Evolutionary conservation across 2,797 vertebrate genomes (phyloP), one percentile per base, ranked within the genome.

Genomic region (Taenioides sp.): DNA sequence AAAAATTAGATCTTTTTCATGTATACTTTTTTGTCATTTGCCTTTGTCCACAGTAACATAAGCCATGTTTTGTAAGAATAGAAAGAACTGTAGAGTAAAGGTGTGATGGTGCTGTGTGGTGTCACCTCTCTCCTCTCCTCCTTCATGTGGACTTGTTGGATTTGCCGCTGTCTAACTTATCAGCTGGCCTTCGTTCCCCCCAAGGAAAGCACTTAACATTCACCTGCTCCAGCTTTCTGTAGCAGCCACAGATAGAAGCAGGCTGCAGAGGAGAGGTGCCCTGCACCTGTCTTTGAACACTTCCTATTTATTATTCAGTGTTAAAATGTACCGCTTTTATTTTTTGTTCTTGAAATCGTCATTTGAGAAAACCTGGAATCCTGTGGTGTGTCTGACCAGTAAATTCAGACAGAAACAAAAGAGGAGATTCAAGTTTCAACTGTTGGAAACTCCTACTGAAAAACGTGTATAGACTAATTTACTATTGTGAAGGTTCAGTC

Each of bases 201-300:
- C 84, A 67, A 90, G 91, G 87, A 84, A 88, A 69, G 77, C 90
- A 90, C 91, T 92, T 92, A 92, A 90, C 91, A 92, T 93, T 93
- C 91, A 90, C 88, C 85, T 84, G 76, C 89, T 86, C 85, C 77
- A 77, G 89, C 77, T 92, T 90, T 91, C 86, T 91, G 83, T 65
- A 75, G 79, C 77, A 74, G 84, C 84, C 83, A 87, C 85, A 91
- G 92, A 92, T 93, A 90, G 91, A 91, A 87, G 87, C 91, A 88
- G 92, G 85, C 92, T 90, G 87, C 85, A 89, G 90, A 84, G 84
- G 79, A 84, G 76, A 82, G 61, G 43, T 63, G 65, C 58, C 54
- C 65, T 58, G 47, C 50, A 55, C 28, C 43, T 72, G 61, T 11
- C 34, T 60, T 59, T 11, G 57, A 11, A 14, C 14, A 34, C 28